phyloP scores from a whole-genome alignment of 2,797 vertebrate genomes.

The Bradypus variegatus region DNA sequence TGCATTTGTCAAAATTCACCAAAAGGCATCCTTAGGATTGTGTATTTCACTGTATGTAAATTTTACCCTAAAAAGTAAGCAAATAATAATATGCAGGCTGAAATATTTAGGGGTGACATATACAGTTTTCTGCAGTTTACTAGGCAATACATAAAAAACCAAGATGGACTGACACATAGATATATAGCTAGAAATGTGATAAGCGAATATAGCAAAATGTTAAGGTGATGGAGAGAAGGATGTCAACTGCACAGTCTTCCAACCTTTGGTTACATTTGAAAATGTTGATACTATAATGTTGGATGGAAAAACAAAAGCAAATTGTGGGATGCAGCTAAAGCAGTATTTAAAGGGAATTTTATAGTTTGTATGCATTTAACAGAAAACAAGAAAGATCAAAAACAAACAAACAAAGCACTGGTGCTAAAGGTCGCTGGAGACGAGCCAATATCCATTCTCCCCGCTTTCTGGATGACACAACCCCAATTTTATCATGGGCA shows the following conservation, averaged over 20 bases:
- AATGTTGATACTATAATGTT: not conserved
- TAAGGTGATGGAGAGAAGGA: not conserved
- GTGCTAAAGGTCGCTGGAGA: not conserved
- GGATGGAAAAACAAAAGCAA: not conserved
- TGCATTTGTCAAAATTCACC: not conserved
- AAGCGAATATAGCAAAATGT: not conserved
- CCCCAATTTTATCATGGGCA: not conserved
- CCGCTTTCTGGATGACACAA: not conserved
- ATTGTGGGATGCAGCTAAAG: not conserved
- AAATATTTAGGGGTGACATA: not conserved
- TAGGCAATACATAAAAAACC: not conserved
- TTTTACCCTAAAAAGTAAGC: not conserved
- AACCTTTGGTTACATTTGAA: not conserved
- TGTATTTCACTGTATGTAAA: not conserved
- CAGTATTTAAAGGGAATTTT: not conserved
- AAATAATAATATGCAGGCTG: not conserved
- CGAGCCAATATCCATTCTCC: not conserved
- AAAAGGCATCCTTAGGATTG: not conserved
- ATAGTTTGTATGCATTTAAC: not conserved
- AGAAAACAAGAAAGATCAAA: conserved; percentile 6
- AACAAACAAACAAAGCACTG: not conserved
- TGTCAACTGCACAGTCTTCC: not conserved
- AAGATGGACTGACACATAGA: not conserved
- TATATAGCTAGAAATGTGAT: not conserved
- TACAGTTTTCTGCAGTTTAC: not conserved